phyloP scores from a whole-genome alignment of 2,797 vertebrate genomes.

The Cryptoprocta ferox region DNA sequence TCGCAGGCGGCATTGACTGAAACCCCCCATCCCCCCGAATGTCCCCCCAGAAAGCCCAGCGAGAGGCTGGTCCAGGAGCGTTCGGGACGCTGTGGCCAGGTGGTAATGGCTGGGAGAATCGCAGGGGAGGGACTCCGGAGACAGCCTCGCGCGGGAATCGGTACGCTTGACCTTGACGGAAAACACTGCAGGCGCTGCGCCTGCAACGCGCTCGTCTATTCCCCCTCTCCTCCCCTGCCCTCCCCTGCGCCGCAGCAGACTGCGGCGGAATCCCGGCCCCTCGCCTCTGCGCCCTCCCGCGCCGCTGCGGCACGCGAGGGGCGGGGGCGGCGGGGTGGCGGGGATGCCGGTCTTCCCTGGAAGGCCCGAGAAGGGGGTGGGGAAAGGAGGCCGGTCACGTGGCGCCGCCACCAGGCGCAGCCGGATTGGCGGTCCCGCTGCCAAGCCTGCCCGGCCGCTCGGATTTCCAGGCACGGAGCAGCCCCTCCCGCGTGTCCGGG shows the following conservation, averaged over 20 bases:
- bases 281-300: not conserved
- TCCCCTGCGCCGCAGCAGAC: conserved; percentile 27
- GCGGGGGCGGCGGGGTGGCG: not conserved
- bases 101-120: not conserved
- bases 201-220: not conserved
- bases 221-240: not conserved
- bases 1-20: not conserved
- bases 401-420: conserved; percentile 33
- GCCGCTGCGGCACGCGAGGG: not conserved
- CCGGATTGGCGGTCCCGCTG: conserved; percentile 5
- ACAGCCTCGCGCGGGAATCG: not conserved
- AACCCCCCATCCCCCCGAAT: not conserved
- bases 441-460: not conserved
- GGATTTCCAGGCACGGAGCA: not conserved
- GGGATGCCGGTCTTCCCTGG: conserved; percentile 67
- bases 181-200: not conserved
- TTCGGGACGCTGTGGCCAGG: not conserved
- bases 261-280: conserved; percentile 72
- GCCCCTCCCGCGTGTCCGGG: not conserved
- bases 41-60: not conserved
- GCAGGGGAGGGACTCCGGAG: not conserved
- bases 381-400: conserved; percentile 35
- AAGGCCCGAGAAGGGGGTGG: not conserved
- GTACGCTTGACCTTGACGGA: conserved; percentile 44
- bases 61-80: not conserved